Percentiles rank a stretch among this genome's conserved stretches.
These are phyloP conservation scores for Trissolcus brochymenae DNA, from an alignment of 2,888 invertebrate genomes.

Conservation along the genomic window DNA sequence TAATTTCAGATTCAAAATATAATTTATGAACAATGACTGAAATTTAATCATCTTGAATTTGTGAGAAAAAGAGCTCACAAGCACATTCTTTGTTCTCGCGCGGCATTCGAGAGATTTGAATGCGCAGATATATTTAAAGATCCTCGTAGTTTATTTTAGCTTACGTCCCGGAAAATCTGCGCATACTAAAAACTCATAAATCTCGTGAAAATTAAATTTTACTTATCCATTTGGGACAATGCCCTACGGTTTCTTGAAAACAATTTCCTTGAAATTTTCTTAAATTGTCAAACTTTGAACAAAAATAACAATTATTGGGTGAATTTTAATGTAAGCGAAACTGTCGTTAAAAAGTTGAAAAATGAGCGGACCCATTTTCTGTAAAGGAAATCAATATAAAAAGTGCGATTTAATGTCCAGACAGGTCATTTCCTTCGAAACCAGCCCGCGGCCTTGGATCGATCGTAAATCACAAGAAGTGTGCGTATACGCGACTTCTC, in stretches of 20 bases:
- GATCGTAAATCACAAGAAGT: constrained; percentile 44
- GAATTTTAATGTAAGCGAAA: too few species aligned
- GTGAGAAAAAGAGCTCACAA: neutral
- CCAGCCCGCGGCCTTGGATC: constrained; percentile 23
- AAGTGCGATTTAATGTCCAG: constrained; percentile 17
- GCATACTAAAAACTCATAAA: neutral
- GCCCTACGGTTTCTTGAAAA: too few species aligned
- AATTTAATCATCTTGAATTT: too few species aligned
- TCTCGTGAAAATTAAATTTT: too few species aligned
- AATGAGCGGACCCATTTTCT: neutral
- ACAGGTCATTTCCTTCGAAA: constrained; percentile 32
- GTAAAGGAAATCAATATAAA: constrained; percentile 9
- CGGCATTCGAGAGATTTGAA: constrained; percentile 37
- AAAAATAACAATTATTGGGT: too few species aligned
- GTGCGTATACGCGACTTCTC: constrained; percentile 32
- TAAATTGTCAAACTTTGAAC: too few species aligned
- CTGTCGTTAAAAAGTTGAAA: too few species aligned
- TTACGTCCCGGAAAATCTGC: neutral
- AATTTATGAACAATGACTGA: too few species aligned
- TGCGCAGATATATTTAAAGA: constrained; percentile 47
- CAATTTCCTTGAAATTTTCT: too few species aligned
- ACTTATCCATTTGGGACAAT: too few species aligned
- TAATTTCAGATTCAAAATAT: too few species aligned
- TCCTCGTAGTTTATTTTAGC: constrained; percentile 17
- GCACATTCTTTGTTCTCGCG: constrained; percentile 2